These are phyloP conservation scores for Rhinolophus ferrumequinum DNA, from an alignment of 2,113 vertebrate species.

Conservation along the genomic window DNA sequence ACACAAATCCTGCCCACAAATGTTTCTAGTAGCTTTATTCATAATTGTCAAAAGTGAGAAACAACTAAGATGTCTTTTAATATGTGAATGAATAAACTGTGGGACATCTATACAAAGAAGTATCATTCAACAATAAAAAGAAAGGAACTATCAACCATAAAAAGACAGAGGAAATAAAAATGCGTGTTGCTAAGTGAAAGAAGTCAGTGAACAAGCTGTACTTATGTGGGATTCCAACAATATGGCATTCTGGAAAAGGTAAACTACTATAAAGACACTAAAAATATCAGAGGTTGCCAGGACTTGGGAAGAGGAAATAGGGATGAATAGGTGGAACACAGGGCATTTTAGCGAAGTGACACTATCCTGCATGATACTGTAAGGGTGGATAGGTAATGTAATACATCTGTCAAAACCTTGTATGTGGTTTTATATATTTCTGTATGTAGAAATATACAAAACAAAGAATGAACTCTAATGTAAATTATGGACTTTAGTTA, in stretches of 20 bases:
- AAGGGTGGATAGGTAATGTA: background rate
- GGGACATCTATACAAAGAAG: background rate
- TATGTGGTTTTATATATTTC: too few species aligned
- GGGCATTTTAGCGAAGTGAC: background rate
- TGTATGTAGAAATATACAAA: background rate
- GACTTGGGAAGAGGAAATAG: background rate
- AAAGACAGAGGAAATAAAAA: background rate
- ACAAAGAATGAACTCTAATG: background rate
- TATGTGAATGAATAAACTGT: background rate
- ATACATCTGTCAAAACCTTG: background rate
- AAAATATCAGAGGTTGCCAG: background rate
- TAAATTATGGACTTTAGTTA: background rate
- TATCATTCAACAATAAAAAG: background rate
- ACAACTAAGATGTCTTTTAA: background rate
- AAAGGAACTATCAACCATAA: background rate
- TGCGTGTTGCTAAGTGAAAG: background rate
- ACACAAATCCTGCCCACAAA: background rate
- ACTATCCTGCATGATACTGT: background rate
- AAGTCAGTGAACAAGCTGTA: background rate
- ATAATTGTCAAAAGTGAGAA: background rate
- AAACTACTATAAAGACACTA: background rate
- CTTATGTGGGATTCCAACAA: background rate
- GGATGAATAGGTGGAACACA: background rate
- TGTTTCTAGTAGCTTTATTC: background rate
- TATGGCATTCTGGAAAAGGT: background rate